A percentile compares a stretch with the other conserved stretches of the same genome.
These are phyloP conservation scores for Synanceia verrucosa DNA, from an alignment of 2,797 vertebrate genomes.

Conservation along the genomic window DNA sequence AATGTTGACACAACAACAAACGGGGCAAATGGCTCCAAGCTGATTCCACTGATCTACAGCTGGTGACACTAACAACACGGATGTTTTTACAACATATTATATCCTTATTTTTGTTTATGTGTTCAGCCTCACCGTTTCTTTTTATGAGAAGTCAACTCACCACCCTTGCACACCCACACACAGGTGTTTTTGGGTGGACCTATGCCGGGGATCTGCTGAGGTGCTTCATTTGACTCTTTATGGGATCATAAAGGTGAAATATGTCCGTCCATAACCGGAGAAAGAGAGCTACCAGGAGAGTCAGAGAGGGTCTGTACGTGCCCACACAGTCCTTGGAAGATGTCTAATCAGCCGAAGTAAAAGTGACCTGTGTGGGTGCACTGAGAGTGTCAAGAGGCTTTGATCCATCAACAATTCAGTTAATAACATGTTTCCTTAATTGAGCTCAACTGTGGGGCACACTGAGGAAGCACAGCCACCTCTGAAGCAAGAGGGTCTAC, in stretches of 20 bases:
- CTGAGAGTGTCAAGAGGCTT: background rate
- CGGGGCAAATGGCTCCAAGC: no score
- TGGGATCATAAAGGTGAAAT: conserved; percentile 26
- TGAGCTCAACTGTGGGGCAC: background rate
- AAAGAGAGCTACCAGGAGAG: background rate
- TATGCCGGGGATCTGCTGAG: background rate
- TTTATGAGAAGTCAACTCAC: background rate
- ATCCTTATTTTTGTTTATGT: background rate
- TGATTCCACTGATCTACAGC: background rate
- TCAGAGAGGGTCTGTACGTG: background rate
- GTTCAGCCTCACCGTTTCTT: background rate
- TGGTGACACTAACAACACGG: background rate
- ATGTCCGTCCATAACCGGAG: background rate
- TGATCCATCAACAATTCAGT: background rate
- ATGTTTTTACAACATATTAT: background rate
- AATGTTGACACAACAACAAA: no score
- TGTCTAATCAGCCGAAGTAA: conserved; percentile 19
- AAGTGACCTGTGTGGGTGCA: conserved; percentile 8
- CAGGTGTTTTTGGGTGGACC: conserved; percentile 1
- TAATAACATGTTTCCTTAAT: conserved; percentile 2
- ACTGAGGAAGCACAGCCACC: background rate
- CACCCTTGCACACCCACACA: background rate
- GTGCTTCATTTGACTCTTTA: background rate
- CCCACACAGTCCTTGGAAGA: conserved; percentile 8
- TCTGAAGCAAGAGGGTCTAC: background rate